Evolutionary conservation across 1,140 invertebrate genomes (phyloP), one percentile per base, ranked within the genome.

Genomic region (Macrocentrus cingulum): DNA sequence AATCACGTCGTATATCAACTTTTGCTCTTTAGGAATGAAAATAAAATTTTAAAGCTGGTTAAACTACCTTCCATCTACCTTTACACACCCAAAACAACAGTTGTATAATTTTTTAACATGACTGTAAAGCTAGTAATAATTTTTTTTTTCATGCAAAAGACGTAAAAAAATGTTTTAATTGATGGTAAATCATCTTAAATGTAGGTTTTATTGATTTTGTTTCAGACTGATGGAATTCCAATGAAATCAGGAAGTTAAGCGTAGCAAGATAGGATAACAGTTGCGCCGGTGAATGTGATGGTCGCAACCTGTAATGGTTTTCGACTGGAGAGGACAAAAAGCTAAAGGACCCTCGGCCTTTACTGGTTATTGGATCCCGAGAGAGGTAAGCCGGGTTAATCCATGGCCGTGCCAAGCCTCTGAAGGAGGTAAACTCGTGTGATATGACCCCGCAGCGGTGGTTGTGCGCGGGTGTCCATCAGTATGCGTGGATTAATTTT

Each of bases 341-440:
- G 18, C 29, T 9, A 42, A 20, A 29, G 42, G 25, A 46, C 19
- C 8, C 3, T 6, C 19, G 42, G 25, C 32, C 49, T 37, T 25
- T 34, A 44, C 25, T 39, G 18, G 32, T 46, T 56, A 56, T 56
- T 39, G 54, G 45, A 36, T 48, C 32, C 32, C 32, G 11, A 34
- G 3, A 39, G 5, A 2, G 19, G 7, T 49, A 56, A 56, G 44
- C 54, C 20, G 18, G 22, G 19, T 48, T 56, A 39, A 56, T 32
- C 54, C 25, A 20, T 45, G 42, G 48, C 25, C n/a, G n/a, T n/a
- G n/a, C 11, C 54, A 16, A 6, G 23, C 36, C 11, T 34, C 25
- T n/a, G n/a, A n/a, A 46, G 19, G n/a, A 56, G 18, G 39, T 46
- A 36, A 49, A 56, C 54, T 56, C 20, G n/a, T n/a, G n/a, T n/a